Base-by-base conservation (phyloP, 1,140 invertebrate genomes). In the Aphaenogaster rudis region DNA sequence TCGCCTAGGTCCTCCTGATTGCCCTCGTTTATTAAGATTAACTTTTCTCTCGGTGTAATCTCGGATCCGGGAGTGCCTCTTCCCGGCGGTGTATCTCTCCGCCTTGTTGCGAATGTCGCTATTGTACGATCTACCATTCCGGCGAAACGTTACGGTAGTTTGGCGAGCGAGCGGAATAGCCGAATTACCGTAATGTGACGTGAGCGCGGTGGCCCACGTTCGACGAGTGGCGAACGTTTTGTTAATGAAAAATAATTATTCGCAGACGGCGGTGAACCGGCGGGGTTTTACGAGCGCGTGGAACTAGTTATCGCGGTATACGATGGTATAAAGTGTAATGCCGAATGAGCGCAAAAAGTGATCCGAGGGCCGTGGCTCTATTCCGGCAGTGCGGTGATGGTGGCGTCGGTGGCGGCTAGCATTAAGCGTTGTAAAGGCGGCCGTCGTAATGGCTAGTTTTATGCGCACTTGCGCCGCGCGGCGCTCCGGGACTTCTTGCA, bases 1-100 rank as follows among this genome's bases (percentile, higher is more conserved):
- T 74, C 82, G 79, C 66, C 86, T 6, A 86, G 66, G 72, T 87
- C 61, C 86, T 89, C 87, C 94, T 94, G 95, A 95, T 95, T 95
- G 91, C 94, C 94, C 93, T 95, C 95, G 93, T 95, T 95, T 95
- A 95, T 95, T 95, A 95, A 95, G 95, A 95, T 95, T 95, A 95
- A 95, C 95, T 95, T 95, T 95, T 94, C 95, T 94, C 95, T 94
- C 93, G 66, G 86, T 81, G 89, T 94, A 94, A 94, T 94, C 94
- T 94, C 92, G 87, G 87, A 48, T 57, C 28, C 52, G 17, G 63
- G 28, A 63, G 48, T 11, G n/a, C 39, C 54, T 77, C 78, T 61
- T 79, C 71, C 33, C 39, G 33, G 36, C 39, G 45, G 28, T 57
- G 63, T 86, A 80, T 72, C 66, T 67, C 71, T 69, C 21, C 66